Percentiles rank a stretch among this genome's conserved stretches.
Evolutionary conservation across 2,113 vertebrate genomes (phyloP).

Genomic region (Cygnus buccinator): DNA sequence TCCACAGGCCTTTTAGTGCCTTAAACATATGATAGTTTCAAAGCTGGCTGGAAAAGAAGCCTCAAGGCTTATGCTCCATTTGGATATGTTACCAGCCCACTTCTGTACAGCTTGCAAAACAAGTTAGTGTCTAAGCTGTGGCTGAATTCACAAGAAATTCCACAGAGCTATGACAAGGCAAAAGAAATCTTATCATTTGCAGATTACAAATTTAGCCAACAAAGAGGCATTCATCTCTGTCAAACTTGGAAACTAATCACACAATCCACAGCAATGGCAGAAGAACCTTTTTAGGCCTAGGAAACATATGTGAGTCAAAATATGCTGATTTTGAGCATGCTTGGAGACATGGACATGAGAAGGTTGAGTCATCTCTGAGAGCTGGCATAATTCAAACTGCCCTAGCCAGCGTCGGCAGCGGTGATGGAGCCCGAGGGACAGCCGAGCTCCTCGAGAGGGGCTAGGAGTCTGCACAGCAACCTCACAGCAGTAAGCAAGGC

Average conservation of each 20-base stretch:
- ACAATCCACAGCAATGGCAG: background rate
- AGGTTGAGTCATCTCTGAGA: background rate
- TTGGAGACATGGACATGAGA: background rate
- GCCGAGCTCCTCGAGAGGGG: background rate
- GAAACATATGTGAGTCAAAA: background rate
- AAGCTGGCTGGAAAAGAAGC: conserved; percentile 27
- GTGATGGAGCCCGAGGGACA: background rate
- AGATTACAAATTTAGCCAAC: background rate
- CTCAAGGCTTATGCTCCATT: background rate
- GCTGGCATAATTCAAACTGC: background rate
- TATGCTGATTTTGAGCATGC: background rate
- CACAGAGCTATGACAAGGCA: background rate
- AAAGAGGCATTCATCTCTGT: background rate
- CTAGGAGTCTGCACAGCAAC: background rate
- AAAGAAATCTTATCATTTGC: background rate
- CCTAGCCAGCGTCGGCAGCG: background rate
- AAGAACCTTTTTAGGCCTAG: background rate
- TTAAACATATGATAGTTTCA: background rate
- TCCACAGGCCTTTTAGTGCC: background rate
- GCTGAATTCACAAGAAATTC: conserved; percentile 10
- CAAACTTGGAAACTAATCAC: background rate
- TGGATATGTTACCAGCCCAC: background rate
- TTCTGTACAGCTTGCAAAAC: conserved; percentile 33
- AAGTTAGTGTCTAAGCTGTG: background rate
- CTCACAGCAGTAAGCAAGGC: background rate